Evolutionary conservation across 2,113 vertebrate species (phyloP).

Genomic region (Spea bombifrons): DNA sequence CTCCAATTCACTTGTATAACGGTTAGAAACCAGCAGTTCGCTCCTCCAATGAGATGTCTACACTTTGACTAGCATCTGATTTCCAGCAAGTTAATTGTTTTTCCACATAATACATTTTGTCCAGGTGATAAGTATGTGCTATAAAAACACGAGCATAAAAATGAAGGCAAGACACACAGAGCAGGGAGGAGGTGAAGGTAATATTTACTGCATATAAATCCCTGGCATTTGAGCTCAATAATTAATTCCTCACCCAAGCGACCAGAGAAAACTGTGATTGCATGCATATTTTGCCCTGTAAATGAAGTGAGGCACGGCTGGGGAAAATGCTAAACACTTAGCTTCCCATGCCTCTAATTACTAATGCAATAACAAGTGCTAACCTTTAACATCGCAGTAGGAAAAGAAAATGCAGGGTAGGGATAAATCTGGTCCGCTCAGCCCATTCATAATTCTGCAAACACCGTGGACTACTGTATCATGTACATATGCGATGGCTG

Average conservation of each 20-base stretch:
- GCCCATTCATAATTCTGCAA: neutral
- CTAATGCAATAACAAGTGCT: neutral
- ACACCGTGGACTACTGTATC: neutral
- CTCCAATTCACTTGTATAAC: no score
- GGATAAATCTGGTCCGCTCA: neutral
- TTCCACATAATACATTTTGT: no score
- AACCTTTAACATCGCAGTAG: neutral
- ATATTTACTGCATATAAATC: slow-evolving; percentile 30
- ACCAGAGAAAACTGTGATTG: slow-evolving; percentile 16
- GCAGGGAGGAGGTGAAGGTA: slow-evolving; percentile 14
- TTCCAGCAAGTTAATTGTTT: no score
- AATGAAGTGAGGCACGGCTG: slow-evolving; percentile 1
- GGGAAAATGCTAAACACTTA: slow-evolving; percentile 32
- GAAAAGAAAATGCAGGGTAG: slow-evolving; percentile 1
- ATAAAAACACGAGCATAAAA: no score
- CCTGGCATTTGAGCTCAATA: slow-evolving; percentile 28
- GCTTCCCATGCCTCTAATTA: neutral
- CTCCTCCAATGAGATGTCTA: no score
- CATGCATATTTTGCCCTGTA: slow-evolving; percentile 12
- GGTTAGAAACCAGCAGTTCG: no score
- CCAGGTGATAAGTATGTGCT: no score
- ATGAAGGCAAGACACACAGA: neutral
- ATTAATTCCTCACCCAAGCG: slow-evolving; percentile 29
- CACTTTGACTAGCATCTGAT: no score
- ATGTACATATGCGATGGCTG: neutral